Evolutionary conservation across 2,113 vertebrate species (phyloP).

Genomic region (Cavia porcellus): DNA sequence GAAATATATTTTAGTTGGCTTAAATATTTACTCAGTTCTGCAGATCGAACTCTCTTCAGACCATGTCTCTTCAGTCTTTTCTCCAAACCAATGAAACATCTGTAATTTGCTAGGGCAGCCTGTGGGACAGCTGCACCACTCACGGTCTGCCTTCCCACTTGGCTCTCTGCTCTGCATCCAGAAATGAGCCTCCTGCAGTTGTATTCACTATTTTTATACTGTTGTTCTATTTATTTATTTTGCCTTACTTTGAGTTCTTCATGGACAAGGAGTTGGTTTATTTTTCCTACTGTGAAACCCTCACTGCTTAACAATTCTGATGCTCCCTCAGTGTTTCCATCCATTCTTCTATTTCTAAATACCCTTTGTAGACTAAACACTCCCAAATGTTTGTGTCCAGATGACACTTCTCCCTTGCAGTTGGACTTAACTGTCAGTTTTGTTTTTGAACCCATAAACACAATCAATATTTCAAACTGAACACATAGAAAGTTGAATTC

Average conservation of each 20-base stretch:
- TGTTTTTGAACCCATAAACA: not conserved
- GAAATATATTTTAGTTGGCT: not conserved
- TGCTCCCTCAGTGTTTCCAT: not conserved
- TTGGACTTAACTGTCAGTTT: not conserved
- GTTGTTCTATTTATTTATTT: constrained; percentile 45
- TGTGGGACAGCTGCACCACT: too few relatives aligned
- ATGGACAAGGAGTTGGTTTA: constrained; percentile 29
- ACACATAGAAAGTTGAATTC: not conserved
- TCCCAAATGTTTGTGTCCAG: not conserved
- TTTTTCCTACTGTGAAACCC: not conserved
- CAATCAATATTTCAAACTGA: not conserved
- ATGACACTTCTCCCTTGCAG: not conserved
- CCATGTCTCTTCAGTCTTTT: not conserved
- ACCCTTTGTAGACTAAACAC: not conserved
- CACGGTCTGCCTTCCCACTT: rapidly evolving
- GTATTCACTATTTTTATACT: not conserved
- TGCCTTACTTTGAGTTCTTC: not conserved
- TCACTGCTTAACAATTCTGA: not conserved
- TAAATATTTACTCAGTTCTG: not conserved
- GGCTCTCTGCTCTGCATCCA: not conserved
- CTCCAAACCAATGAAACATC: not conserved
- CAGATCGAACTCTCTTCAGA: not conserved
- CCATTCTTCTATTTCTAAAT: constrained; percentile 18
- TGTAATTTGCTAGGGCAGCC: not conserved
- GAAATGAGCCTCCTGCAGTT: not conserved